Percentiles rank a stretch among this genome's conserved stretches.
Conservation (phyloP, 2,797 vertebrate species). For the Pseudochromis fuscus region DNA sequence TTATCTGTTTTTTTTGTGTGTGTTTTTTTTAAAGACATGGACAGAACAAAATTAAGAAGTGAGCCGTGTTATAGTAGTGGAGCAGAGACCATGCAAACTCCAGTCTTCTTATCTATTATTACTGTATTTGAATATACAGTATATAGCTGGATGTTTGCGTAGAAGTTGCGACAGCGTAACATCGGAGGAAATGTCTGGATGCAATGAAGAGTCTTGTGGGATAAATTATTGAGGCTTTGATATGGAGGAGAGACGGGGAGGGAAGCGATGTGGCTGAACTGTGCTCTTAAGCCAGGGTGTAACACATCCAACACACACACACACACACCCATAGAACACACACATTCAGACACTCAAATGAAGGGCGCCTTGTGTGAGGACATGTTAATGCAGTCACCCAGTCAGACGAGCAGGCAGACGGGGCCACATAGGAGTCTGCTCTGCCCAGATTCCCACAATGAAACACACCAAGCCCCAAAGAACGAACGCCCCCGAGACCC, state of each 20-base stretch:
- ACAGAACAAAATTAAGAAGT: too few relatives aligned
- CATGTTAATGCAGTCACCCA: conserved; percentile 68
- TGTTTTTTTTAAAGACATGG: too few relatives aligned
- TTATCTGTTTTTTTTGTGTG: too few relatives aligned
- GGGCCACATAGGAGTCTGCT: conserved; percentile 76
- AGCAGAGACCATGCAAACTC: too few relatives aligned
- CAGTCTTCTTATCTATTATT: background rate
- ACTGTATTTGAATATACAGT: background rate
- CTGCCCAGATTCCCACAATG: conserved; percentile 56
- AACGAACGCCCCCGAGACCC: conserved; percentile 56
- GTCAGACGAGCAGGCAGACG: conserved; percentile 64
- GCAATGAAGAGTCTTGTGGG: conserved; percentile 64
- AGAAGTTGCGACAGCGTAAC: conserved; percentile 19
- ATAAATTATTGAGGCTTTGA: conserved; percentile 82
- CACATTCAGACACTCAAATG: conserved; percentile 40
- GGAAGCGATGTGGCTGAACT: conserved; percentile 50
- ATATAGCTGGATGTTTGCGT: conserved; percentile 1
- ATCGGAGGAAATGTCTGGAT: conserved; percentile 61
- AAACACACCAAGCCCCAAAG: conserved; percentile 56
- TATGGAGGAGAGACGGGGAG: conserved; percentile 54
- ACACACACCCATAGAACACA: conserved; percentile 51
- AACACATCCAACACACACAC: conserved; percentile 59
- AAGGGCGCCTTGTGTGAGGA: conserved; percentile 43
- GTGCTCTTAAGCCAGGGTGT: conserved; percentile 60
- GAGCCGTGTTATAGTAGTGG: too few relatives aligned